Percentiles rank a stretch among this genome's conserved stretches.
phyloP scores from a whole-genome alignment of 2,113 vertebrate species.

The Leptodactylus fuscus region DNA sequence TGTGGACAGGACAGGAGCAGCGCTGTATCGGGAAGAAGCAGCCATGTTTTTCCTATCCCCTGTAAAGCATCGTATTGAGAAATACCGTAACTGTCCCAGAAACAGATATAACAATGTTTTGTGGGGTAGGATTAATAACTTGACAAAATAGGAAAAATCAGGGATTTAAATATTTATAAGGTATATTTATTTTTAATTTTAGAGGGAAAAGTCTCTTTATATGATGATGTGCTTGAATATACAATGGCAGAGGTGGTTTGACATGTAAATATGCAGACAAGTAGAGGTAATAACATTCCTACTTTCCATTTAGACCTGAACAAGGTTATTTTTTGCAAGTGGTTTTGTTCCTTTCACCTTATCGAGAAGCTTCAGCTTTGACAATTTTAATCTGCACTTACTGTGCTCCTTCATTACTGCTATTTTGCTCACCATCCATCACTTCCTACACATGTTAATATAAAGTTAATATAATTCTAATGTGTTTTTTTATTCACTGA shows the following conservation, averaged over 20 bases:
- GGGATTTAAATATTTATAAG: too few species aligned
- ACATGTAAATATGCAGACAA: background rate
- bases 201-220: background rate
- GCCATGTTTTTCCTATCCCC: too few species aligned
- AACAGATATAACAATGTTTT: too few species aligned
- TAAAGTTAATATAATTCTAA: conserved; percentile 35
- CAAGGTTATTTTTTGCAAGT: conserved; percentile 1
- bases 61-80: too few species aligned
- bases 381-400: conserved; percentile 35
- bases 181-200: too few species aligned
- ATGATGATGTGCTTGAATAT: background rate
- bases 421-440: conserved; percentile 50
- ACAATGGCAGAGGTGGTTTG: background rate
- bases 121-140: too few species aligned
- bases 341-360: background rate
- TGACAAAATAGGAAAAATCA: too few species aligned
- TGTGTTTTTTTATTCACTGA: conserved; percentile 35
- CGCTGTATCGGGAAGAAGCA: too few species aligned
- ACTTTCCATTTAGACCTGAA: background rate
- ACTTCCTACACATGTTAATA: conserved; percentile 49
- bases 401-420: conserved; percentile 13
- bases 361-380: conserved; percentile 33
- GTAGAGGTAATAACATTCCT: background rate
- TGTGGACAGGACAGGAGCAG: too few species aligned
- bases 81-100: too few species aligned